Conservation (phyloP, 2,888 invertebrate species). For the Nudaria mundana region DNA sequence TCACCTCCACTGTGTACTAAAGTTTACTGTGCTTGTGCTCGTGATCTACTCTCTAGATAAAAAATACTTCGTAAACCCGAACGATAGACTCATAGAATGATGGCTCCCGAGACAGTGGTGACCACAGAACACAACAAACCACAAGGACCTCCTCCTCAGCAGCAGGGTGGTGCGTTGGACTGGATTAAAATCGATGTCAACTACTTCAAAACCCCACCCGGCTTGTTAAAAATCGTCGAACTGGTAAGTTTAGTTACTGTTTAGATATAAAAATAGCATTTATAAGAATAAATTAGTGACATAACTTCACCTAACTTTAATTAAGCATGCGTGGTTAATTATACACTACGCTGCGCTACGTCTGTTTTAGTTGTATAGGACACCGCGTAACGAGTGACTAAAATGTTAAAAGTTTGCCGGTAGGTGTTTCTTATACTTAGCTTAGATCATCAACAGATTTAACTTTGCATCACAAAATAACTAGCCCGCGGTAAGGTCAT, state of each 20-base stretch:
- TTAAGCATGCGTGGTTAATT: neutral
- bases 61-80: constrained; percentile 23
- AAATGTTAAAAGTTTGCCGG: neutral
- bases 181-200: constrained; percentile 89
- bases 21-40: constrained; percentile 65
- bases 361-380: too few relatives aligned
- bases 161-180: constrained; percentile 79
- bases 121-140: constrained; percentile 86
- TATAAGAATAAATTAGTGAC: neutral
- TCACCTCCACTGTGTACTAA: constrained; percentile 62
- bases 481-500: neutral
- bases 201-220: constrained; percentile 91
- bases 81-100: constrained; percentile 66
- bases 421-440: neutral
- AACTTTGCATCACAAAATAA: neutral
- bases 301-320: neutral
- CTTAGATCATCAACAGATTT: constrained; percentile 2
- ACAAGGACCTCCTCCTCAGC: constrained; percentile 69
- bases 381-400: too few relatives aligned
- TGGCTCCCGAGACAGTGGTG: constrained; percentile 93
- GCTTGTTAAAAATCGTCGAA: constrained; percentile 89
- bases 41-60: constrained; percentile 39
- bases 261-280: neutral
- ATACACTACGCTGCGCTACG: neutral
- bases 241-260: constrained; percentile 82